phyloP scores from a whole-genome alignment of 2,113 vertebrate species.

The Rhagologus leucostigma region DNA sequence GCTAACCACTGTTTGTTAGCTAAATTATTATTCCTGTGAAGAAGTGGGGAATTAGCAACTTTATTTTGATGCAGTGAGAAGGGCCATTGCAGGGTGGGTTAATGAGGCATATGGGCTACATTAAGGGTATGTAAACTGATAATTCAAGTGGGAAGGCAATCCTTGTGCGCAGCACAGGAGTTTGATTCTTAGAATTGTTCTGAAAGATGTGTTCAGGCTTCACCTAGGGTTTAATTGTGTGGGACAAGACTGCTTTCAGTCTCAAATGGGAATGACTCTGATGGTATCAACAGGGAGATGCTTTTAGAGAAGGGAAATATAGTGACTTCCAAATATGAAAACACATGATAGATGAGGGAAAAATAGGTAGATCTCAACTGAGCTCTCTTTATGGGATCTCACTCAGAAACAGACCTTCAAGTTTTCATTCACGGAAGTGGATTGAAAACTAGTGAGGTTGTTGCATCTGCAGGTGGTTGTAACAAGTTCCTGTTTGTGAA shows the following conservation, averaged over 20 bases:
- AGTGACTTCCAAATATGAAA: not conserved
- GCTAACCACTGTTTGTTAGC: not conserved
- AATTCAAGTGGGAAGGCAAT: not conserved
- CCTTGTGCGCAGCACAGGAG: not conserved
- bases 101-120: not conserved
- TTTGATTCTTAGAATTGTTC: not conserved
- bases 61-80: not conserved
- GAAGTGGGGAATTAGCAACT: not conserved
- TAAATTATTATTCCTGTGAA: not conserved
- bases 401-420: not conserved
- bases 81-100: not conserved
- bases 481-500: slow-evolving; percentile 28
- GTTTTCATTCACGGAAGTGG: slow-evolving; percentile 7
- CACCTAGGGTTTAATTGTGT: not conserved
- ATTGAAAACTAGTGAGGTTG: not conserved
- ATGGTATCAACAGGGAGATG: not conserved
- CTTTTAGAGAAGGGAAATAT: not conserved
- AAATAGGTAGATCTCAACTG: not conserved
- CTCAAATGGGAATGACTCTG: not conserved
- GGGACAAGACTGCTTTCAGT: not conserved
- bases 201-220: not conserved
- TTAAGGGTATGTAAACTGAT: not conserved
- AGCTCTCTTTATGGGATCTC: not conserved
- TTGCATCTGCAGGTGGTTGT: not conserved
- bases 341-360: not conserved